phyloP scores from a whole-genome alignment of 2,797 vertebrate genomes.

The Heteromormyrus szaboi region DNA sequence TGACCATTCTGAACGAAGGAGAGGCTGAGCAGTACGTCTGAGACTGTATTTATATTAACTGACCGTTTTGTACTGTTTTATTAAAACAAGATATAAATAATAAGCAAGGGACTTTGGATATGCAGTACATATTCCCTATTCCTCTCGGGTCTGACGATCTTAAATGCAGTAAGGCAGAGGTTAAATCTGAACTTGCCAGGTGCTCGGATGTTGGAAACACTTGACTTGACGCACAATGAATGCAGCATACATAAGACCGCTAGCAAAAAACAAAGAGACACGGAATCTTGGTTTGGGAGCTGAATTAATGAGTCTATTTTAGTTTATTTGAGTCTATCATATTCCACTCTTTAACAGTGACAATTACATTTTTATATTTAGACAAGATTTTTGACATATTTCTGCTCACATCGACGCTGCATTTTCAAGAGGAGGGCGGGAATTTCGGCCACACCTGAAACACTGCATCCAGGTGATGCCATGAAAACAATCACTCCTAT shows the following conservation, averaged over 20 bases:
- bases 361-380: constrained; percentile 15
- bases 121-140: constrained; percentile 32
- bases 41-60: constrained; percentile 58
- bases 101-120: constrained; percentile 46
- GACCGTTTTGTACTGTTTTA: constrained; percentile 28
- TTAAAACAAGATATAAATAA: constrained; percentile 44
- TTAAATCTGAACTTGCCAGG: constrained; percentile 40
- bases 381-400: constrained; percentile 42
- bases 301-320: not conserved
- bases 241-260: constrained; percentile 25
- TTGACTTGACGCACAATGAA: constrained; percentile 20
- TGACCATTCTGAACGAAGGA: constrained; percentile 79
- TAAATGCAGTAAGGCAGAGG: constrained; percentile 69
- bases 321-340: not conserved
- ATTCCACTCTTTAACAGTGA: not conserved
- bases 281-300: not conserved
- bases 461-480: constrained; percentile 47
- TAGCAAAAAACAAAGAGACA: not conserved
- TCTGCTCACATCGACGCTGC: constrained; percentile 32
- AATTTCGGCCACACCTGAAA: constrained; percentile 56
- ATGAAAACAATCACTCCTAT: constrained; percentile 60
- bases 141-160: constrained; percentile 63
- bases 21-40: constrained; percentile 93
- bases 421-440: constrained; percentile 53
- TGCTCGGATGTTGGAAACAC: constrained; percentile 46